Conservation (phyloP, 2,113 vertebrate species). For the Ptilonorhynchus violaceus region DNA sequence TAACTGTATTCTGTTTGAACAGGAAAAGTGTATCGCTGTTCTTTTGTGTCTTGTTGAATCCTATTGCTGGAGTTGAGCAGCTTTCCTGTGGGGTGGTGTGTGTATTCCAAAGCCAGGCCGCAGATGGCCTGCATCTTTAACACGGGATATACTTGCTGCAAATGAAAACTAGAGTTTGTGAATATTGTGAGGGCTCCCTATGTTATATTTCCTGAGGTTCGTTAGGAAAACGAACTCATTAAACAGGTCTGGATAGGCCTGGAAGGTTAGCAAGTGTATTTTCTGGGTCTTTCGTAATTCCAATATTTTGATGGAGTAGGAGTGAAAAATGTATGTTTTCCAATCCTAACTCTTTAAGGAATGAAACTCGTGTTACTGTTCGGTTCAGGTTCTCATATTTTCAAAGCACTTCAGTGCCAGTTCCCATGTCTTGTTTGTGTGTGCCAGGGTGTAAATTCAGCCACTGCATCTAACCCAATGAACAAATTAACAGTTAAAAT, state of each 20-base stretch:
- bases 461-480: neutral
- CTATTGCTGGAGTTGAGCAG: neutral
- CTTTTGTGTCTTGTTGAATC: neutral
- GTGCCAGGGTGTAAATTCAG: neutral
- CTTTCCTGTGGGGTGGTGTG: neutral
- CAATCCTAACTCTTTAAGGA: neutral
- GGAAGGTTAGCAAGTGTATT: neutral
- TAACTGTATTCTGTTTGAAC: neutral
- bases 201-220: neutral
- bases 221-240: neutral
- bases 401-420: neutral
- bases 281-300: neutral
- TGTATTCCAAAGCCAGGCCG: neutral
- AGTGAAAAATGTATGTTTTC: neutral
- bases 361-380: neutral
- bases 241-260: neutral
- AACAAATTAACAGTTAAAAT: neutral
- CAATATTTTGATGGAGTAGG: rapidly evolving
- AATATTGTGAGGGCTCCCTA: neutral
- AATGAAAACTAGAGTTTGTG: neutral
- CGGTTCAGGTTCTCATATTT: neutral
- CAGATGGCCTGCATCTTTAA: neutral
- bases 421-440: neutral
- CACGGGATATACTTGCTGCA: rapidly evolving
- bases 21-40: neutral